Percentiles rank a stretch among this genome's conserved stretches.
phyloP scores from a whole-genome alignment of 2,113 vertebrate species.

The Psophia crepitans region DNA sequence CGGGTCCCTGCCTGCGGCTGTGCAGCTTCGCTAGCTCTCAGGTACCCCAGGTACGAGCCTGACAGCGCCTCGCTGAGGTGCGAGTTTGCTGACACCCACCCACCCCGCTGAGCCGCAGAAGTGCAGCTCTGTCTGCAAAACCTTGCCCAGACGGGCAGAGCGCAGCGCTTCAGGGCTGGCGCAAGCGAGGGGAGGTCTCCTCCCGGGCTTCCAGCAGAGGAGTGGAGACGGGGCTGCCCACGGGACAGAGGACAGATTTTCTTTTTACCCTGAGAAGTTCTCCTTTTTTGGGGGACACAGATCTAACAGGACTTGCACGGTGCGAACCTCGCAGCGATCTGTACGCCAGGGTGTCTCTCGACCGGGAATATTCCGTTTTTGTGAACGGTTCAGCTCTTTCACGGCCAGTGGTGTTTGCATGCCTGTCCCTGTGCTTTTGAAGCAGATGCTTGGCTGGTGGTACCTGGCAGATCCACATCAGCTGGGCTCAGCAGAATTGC shows the following conservation, averaged over 20 bases:
- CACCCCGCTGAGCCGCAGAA: no score
- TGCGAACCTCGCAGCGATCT: neutral
- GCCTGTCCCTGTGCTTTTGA: neutral
- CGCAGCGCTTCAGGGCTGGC: no score
- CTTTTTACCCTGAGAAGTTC: neutral
- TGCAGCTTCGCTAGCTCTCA: no score
- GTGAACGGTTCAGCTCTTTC: neutral
- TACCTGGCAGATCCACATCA: neutral
- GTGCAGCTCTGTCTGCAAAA: no score
- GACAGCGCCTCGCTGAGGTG: no score
- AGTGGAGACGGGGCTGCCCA: neutral
- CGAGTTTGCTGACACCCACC: no score
- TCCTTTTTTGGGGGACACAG: neutral
- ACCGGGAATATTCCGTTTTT: neutral
- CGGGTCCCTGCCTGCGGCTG: no score
- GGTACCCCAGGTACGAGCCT: no score
- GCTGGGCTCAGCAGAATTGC: neutral
- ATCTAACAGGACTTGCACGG: neutral
- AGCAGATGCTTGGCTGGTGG: neutral
- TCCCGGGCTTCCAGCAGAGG: neutral
- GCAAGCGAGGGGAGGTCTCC: neutral
- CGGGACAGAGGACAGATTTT: neutral
- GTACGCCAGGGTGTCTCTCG: neutral
- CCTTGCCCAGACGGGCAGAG: no score
- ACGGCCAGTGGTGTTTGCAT: neutral